Percentiles rank a stretch among this genome's conserved stretches.
These are phyloP conservation scores for Spisula solida DNA, from an alignment of 2,888 invertebrate genomes.

Conservation along the genomic window DNA sequence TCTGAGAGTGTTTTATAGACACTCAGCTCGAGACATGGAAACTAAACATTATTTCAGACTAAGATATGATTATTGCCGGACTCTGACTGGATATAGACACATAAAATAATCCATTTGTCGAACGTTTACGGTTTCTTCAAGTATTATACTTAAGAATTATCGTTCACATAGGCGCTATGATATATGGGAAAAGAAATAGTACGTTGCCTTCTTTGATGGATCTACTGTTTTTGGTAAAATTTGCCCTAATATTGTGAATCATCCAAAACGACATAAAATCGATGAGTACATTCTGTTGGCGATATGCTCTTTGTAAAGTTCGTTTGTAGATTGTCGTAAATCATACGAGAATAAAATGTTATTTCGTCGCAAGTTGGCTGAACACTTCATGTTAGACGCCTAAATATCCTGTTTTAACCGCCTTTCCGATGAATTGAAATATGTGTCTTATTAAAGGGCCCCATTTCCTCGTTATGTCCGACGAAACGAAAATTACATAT, in stretches of 20 bases:
- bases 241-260: slow-evolving; percentile 2
- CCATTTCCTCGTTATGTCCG: not conserved
- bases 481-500: not conserved
- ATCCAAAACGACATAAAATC: not conserved
- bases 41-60: slow-evolving; percentile 7
- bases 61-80: not conserved
- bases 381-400: not conserved
- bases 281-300: not conserved
- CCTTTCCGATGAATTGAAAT: not conserved
- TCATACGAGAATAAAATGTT: slow-evolving; percentile 17
- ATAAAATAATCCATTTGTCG: slow-evolving; percentile 21
- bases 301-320: not conserved
- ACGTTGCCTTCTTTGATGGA: not conserved
- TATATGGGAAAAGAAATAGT: not conserved
- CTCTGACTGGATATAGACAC: not conserved
- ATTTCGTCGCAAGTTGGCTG: not conserved
- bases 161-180: not conserved
- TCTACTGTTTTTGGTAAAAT: not conserved
- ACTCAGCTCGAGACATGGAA: not conserved
- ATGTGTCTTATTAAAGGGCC: not conserved
- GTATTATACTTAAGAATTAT: slow-evolving; percentile 11
- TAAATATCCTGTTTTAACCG: not conserved
- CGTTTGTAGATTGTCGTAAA: not conserved
- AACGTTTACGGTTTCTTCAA: slow-evolving; percentile 5
- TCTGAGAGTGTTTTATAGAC: not conserved